These are phyloP conservation scores for Ariolimax columbianus DNA, from an alignment of 2,888 invertebrate genomes.

Conservation along the genomic window DNA sequence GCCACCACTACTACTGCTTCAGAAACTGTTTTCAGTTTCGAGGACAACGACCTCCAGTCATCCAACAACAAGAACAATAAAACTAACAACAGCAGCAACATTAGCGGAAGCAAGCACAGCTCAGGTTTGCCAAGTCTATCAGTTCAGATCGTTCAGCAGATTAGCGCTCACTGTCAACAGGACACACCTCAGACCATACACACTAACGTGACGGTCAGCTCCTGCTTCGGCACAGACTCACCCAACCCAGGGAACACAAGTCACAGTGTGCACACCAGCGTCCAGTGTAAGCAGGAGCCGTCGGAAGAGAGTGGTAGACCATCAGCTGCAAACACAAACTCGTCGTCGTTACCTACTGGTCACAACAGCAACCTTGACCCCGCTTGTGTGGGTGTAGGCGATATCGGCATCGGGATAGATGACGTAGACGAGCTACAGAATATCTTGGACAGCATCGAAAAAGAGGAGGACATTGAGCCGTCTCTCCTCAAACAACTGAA, in stretches of 20 bases:
- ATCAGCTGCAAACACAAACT: slow-evolving; percentile 4
- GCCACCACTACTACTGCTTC: slow-evolving; percentile 42
- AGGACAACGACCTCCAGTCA: slow-evolving; percentile 59
- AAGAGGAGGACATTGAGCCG: slow-evolving; percentile 81
- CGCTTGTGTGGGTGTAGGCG: slow-evolving; percentile 45
- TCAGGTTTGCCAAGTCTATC: slow-evolving; percentile 82
- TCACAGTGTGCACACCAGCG: slow-evolving; percentile 63
- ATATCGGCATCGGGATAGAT: slow-evolving; percentile 59
- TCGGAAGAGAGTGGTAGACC: slow-evolving; percentile 58
- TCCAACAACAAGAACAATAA: slow-evolving; percentile 18
- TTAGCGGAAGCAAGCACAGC: slow-evolving; percentile 44
- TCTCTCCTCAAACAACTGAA: slow-evolving; percentile 67
- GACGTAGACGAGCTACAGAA: slow-evolving; percentile 70
- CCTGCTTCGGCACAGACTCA: slow-evolving; percentile 61
- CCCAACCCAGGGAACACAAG: slow-evolving; percentile 51
- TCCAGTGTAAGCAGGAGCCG: slow-evolving; percentile 84
- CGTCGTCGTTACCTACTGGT: slow-evolving; percentile 25
- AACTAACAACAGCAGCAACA: slow-evolving; percentile 31
- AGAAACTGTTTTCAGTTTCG: slow-evolving; percentile 63
- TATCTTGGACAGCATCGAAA: slow-evolving; percentile 87
- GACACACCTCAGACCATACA: slow-evolving; percentile 92
- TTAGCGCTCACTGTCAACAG: slow-evolving; percentile 83
- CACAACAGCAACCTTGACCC: slow-evolving; percentile 54
- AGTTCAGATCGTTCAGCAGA: slow-evolving; percentile 92
- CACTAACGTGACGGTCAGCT: slow-evolving; percentile 93